Conservation (phyloP, 2,113 vertebrate genomes). For the Cairina moschata region DNA sequence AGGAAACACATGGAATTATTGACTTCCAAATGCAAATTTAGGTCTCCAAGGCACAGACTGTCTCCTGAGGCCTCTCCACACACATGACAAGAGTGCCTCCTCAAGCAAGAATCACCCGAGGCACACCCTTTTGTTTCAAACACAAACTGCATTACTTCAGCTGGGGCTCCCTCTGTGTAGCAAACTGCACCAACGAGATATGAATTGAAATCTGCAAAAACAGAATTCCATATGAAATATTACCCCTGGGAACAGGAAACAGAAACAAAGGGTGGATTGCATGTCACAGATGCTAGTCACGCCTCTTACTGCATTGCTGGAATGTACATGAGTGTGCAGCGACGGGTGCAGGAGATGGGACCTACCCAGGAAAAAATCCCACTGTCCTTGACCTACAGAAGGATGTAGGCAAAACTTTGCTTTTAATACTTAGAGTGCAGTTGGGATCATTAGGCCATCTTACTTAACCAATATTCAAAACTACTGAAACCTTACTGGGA, state of each 20-base stretch:
- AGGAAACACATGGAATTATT: background rate
- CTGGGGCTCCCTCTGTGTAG: background rate
- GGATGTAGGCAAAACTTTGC: background rate
- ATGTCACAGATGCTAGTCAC: background rate
- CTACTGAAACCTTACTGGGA: background rate
- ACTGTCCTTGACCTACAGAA: background rate
- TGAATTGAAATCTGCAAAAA: background rate
- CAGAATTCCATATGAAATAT: constrained; percentile 11
- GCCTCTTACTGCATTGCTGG: background rate
- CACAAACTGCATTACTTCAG: background rate
- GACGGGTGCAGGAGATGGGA: background rate
- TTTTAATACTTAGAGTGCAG: background rate
- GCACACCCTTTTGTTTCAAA: background rate
- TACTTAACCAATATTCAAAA: background rate
- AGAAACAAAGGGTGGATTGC: background rate
- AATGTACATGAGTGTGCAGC: accelerated
- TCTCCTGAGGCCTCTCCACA: background rate
- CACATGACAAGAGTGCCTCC: background rate
- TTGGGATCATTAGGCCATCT: background rate
- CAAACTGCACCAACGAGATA: constrained; percentile 10
- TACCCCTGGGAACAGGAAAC: constrained; percentile 16
- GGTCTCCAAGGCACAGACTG: background rate
- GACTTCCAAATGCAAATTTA: background rate
- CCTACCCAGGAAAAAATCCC: background rate
- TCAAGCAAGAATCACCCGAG: background rate